Conservation (phyloP, 2,888 invertebrate species). For the Deroplatys truncata region DNA sequence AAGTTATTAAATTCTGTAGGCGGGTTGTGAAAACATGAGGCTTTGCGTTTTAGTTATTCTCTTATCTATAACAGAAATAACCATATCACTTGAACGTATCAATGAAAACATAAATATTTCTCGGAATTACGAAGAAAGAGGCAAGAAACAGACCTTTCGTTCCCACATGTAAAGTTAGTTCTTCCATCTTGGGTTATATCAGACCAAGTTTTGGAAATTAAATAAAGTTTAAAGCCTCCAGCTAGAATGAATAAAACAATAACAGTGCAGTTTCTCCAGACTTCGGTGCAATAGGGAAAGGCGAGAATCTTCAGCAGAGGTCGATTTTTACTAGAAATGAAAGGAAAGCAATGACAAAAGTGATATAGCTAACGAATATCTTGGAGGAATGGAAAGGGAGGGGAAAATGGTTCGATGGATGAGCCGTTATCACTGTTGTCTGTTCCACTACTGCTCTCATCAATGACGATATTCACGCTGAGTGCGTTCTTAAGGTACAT, state of each 20-base stretch:
- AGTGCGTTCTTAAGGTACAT: neutral
- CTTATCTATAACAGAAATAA: too few species aligned
- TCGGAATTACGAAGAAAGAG: too few species aligned
- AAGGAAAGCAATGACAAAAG: neutral
- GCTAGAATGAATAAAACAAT: neutral
- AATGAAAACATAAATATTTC: too few species aligned
- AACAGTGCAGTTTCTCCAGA: neutral
- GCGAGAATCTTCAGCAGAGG: neutral
- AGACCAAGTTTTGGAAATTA: neutral
- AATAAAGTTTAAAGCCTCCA: neutral
- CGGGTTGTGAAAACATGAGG: too few species aligned
- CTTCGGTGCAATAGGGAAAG: neutral
- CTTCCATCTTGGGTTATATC: too few species aligned
- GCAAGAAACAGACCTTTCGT: too few species aligned
- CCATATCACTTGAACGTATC: too few species aligned
- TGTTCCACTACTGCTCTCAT: neutral
- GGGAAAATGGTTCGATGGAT: neutral
- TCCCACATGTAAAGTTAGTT: too few species aligned
- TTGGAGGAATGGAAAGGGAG: neutral
- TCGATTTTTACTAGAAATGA: neutral
- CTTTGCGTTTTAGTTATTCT: too few species aligned
- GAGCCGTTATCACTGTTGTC: neutral
- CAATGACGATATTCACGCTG: neutral
- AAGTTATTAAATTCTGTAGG: too few species aligned
- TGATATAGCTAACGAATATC: neutral